Percentiles rank a stretch among this genome's conserved stretches.
Conservation (phyloP, 2,797 vertebrate species). For the Eptatretus atami region DNA sequence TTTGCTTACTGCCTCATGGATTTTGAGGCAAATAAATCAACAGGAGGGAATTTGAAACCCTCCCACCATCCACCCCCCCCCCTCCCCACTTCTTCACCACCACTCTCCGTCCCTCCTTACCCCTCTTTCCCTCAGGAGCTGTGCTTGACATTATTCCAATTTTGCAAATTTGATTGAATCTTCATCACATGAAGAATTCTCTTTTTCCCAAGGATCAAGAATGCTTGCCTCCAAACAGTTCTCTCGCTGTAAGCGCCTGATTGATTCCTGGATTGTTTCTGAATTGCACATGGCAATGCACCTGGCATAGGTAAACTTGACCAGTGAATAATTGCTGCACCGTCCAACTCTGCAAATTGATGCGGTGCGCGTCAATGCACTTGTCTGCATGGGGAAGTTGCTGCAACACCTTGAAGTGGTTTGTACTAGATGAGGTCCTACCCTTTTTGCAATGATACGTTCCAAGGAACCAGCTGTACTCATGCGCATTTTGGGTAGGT, state of each 20-base stretch:
- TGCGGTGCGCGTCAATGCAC: slow-evolving; percentile 68
- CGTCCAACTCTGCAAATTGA: not conserved
- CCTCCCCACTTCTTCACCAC: too few species aligned
- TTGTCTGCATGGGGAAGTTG: slow-evolving; percentile 90
- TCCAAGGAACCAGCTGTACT: slow-evolving; percentile 89
- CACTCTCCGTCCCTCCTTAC: not conserved
- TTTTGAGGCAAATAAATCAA: too few species aligned
- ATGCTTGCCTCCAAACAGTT: slow-evolving; percentile 73
- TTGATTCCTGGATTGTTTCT: too few species aligned
- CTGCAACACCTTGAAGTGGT: slow-evolving; percentile 96
- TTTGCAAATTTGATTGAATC: slow-evolving; percentile 97
- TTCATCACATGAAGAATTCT: slow-evolving; percentile 94
- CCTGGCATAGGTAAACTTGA: too few species aligned
- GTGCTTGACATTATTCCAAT: slow-evolving; percentile 79
- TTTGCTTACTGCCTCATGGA: too few species aligned
- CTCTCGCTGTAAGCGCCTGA: slow-evolving; percentile 46
- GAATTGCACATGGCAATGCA: too few species aligned
- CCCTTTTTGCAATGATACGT: slow-evolving; percentile 83
- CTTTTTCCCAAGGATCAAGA: slow-evolving; percentile 87
- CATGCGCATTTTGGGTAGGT: slow-evolving; percentile 76
- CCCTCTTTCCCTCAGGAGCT: slow-evolving; percentile 29
- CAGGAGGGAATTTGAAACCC: too few species aligned
- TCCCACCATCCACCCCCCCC: too few species aligned
- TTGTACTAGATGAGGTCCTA: slow-evolving; percentile 81
- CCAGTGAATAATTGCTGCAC: not conserved